Conservation (phyloP, 2,113 vertebrate genomes). For the Anhinga rufa region DNA sequence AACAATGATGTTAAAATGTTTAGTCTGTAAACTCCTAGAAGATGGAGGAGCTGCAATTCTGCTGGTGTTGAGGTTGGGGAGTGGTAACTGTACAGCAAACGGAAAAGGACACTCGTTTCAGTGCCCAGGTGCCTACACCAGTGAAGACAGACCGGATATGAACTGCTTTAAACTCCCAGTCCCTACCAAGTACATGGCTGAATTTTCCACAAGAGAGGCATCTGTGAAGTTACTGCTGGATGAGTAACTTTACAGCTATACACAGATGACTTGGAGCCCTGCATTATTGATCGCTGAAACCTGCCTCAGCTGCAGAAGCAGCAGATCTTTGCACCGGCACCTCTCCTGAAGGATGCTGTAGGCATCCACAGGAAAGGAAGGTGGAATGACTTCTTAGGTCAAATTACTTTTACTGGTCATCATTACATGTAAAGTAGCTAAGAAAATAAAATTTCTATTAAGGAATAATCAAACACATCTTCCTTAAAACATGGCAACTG, state of each 20-base stretch:
- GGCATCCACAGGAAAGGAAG: not conserved
- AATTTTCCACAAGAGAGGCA: not conserved
- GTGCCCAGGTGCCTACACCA: not conserved
- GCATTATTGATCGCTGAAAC: not conserved
- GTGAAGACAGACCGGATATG: not conserved
- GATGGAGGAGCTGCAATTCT: not conserved
- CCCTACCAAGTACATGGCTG: not conserved
- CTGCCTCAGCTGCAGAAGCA: not conserved
- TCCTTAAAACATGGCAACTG: not conserved
- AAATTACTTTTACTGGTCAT: not conserved
- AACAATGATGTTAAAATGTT: not conserved
- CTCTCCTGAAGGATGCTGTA: not conserved
- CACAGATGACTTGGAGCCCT: not conserved
- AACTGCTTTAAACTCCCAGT: not conserved
- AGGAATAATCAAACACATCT: not conserved
- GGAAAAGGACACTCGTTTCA: not conserved
- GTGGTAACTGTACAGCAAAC: not conserved
- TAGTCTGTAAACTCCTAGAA: not conserved
- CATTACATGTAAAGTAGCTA: not conserved
- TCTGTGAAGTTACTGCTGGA: conserved; percentile 1
- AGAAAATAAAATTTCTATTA: not conserved
- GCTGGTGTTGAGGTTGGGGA: not conserved
- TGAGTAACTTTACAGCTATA: not conserved
- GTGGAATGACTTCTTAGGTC: not conserved
- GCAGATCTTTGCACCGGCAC: not conserved